Evolutionary conservation across 2,888 invertebrate species (phyloP), one percentile per base, ranked within the genome.

Genomic region (Coenonympha glycerion): DNA sequence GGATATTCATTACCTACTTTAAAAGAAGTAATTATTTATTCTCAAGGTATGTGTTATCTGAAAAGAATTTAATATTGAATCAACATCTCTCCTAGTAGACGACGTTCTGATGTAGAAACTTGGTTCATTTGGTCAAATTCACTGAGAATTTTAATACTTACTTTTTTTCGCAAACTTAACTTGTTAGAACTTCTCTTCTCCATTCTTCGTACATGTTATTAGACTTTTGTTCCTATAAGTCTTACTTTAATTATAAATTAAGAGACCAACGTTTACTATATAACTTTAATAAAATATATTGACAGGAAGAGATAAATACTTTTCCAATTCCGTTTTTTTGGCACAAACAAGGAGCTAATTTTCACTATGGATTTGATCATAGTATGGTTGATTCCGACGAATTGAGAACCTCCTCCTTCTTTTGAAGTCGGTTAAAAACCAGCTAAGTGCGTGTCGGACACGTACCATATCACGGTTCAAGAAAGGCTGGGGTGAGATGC

Each of bases 41-140:
- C n/a, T n/a, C n/a, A n/a, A n/a, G n/a, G n/a, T n/a, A n/a, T n/a
- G n/a, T n/a, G 9, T 26, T 36, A 36, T 11, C 36, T 36, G 36
- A 21, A 36, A 36, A 9, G 8, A 41, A 19, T 41, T 28, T 28
- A 28, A 19, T 28, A 41, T 30, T 28, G 41, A 41, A 28, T 41
- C 21, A 22, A 30, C 33, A 44, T 30, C 22, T 33, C 9, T 22
- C 60, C 61, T 61, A 57, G 47, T 45, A 63, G 62, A 75, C 71
- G 62, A 68, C 67, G 68, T 69, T 73, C 76, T 76, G n/a, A n/a
- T n/a, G 73, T 74, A 79, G 76, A 81, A 84, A 84, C 79, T 85
- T 81, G 83, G 79, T 86, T 87, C 85, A 79, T 86, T 86, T 85
- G 78, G 78, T 72, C 72, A 76, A 79, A 83, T 84, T 84, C 84